Base-by-base conservation (phyloP, 2,888 invertebrate genomes). In the Drosophila bunnanda region DNA sequence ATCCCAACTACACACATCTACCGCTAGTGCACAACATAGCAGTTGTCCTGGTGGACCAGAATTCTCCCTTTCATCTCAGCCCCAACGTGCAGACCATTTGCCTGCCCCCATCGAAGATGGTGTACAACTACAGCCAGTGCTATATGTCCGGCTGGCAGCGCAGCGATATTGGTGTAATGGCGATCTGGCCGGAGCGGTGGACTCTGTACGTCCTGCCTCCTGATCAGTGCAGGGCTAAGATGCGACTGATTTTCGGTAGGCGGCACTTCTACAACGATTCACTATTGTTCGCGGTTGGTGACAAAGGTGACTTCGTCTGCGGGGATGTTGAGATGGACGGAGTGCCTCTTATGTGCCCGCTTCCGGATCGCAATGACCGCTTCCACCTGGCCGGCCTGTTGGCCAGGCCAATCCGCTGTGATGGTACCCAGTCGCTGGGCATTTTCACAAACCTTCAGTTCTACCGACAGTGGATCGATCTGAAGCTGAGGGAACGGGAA, bases 401-500 rank as follows among this genome's bases (percentile, higher is more conserved):
- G 59, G 78, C 85, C 2, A 74, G 76, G 5, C 58, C 73, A 0
- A 55, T 74, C 1, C 76, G 77, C 8, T 83, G 82, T 28, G 82
- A 85, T 48, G 75, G 76, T 0, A 73, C 73, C 2, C 82, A 83
- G 36, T 41, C 85, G 36, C 54, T 83, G 44, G 82, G 85, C 4
- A 75, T 80, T 50, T 83, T 79, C 39, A 72, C 82, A 3, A 83
- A 80, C 28, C 44, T 83, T 0, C 69, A 77, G 55, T 69, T 72
- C 30, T 82, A 85, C 46, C 50, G 85, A 0, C 73, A 65, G 32
- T 83, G 82, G 82, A 85, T 83, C 8, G 79, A 85, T 67, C 76
- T 72, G 12, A 75, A 75, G 73, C 41, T 83, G 4, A 60, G 80
- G 32, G 80, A 84, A 32, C 77, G 80, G 4, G 75, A 82, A 25